Base-by-base conservation (phyloP, 2,113 vertebrate species). In the Puntigrus tetrazona region DNA sequence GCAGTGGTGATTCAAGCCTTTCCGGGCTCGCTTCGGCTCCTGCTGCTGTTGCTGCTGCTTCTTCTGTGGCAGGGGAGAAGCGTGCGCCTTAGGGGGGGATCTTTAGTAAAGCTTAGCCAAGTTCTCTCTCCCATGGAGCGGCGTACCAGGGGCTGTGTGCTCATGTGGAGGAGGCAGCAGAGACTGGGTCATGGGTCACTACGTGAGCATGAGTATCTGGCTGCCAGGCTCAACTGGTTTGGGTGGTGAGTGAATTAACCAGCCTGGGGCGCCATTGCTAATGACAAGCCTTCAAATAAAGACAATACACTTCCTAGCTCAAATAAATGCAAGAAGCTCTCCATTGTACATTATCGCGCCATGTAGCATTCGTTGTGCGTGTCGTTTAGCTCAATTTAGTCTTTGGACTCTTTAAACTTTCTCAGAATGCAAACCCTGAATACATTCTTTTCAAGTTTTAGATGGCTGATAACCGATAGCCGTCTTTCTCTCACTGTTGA, bases 131-230 rank as follows among this genome's bases (percentile, higher is more conserved):
- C 88, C 92, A 86, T 86, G 85, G 92, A 90, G 91, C 90, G 88
- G 88, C 88, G 92, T 91, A 88, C 83, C 86, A 79, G 45, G 86
- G 63, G 22, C 84, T 90, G 91, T 94, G 93, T 93, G 93, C 91
- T 94, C 92, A 91, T 94, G 93, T 92, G 94, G 93, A 93, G 94
- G 93, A 92, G 94, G 92, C 83, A 88, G 90, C 55, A 88, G 88
- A 90, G 74, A 80, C 84, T n/a, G 88, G 92, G 93, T 94, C 90
- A 91, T 87, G 86, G 93, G 93, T 94, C 92, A 94, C 11, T 91
- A 92, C 87, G 91, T 85, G 73, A 87, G 88, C 72, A 84, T 89
- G 86, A 82, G 86, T 84, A 86, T 87, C 86, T 83, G 78, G 82
- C 86, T 79, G 82, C 84, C 75, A 86, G 86, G 87, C 84, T 86